Conservation (phyloP, 2,888 invertebrate species). For the Cerastis leucographa region DNA sequence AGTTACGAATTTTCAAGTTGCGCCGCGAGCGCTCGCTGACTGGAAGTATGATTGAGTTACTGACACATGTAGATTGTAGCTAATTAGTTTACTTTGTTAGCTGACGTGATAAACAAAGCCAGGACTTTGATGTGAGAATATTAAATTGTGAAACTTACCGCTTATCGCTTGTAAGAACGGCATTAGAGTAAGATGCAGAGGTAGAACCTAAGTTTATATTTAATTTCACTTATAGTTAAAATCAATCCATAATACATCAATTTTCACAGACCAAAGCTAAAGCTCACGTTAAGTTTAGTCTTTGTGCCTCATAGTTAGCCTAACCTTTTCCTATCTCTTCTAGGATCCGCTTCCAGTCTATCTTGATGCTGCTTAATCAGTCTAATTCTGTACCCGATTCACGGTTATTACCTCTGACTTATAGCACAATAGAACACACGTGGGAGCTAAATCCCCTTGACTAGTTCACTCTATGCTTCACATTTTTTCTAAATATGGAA, state of each 20-base stretch:
- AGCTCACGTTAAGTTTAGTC: not conserved
- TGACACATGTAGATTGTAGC: constrained; percentile 24
- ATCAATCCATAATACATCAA: not conserved
- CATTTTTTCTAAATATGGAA: not conserved
- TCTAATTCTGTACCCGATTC: not conserved
- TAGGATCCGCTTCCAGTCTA: not conserved
- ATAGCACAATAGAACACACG: not conserved
- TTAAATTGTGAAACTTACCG: constrained; percentile 9
- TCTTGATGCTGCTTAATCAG: not conserved
- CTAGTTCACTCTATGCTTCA: not conserved
- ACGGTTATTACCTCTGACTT: not conserved
- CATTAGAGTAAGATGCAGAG: not conserved
- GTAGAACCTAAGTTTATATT: not conserved
- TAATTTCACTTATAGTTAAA: not conserved
- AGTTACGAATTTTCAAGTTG: constrained; percentile 49
- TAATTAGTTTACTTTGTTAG: constrained; percentile 41
- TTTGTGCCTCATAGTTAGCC: not conserved
- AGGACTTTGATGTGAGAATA: constrained; percentile 31
- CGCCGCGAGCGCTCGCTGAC: constrained; percentile 3
- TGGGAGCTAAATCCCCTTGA: not conserved
- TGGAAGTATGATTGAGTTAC: constrained; percentile 26
- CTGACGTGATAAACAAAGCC: constrained; percentile 22
- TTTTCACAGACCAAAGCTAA: not conserved
- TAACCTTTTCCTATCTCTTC: not conserved
- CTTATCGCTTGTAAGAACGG: not conserved